Percentiles rank a stretch among this genome's conserved stretches.
Evolutionary conservation across 2,113 vertebrate genomes (phyloP).

Genomic region (Malurus alboscapulatus): DNA sequence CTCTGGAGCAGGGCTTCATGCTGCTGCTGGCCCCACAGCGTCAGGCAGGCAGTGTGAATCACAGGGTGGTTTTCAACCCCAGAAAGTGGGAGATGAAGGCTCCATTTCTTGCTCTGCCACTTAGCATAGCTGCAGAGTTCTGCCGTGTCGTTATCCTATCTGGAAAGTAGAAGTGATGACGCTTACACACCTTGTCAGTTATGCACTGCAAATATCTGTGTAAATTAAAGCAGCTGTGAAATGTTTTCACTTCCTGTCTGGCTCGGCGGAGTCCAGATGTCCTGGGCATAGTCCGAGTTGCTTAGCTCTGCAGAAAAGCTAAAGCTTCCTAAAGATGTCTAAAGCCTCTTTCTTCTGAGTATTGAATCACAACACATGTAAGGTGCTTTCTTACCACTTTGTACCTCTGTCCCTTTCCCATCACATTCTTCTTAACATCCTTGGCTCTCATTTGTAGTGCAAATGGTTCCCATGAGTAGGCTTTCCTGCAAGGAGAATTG

Average conservation of each 20-base stretch:
- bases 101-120: neutral
- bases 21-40: neutral
- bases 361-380: neutral
- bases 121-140: neutral
- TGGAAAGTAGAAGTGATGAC: neutral
- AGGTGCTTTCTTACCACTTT: neutral
- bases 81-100: neutral
- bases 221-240: slow-evolving; percentile 38
- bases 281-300: neutral
- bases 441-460: neutral
- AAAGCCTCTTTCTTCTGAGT: neutral
- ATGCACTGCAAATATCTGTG: slow-evolving; percentile 9
- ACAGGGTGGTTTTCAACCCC: neutral
- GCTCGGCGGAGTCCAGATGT: neutral
- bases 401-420: neutral
- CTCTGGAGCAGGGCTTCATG: neutral
- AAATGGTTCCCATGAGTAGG: neutral
- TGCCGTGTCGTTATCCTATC: neutral
- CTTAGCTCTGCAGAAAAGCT: neutral
- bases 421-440: neutral
- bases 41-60: neutral
- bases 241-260: slow-evolving; percentile 11
- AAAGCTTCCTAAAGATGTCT: neutral
- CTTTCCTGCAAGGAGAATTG: neutral
- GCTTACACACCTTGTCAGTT: slow-evolving; percentile 50